Conservation (phyloP, 2,797 vertebrate genomes). For the Sebastes baramenuke region DNA sequence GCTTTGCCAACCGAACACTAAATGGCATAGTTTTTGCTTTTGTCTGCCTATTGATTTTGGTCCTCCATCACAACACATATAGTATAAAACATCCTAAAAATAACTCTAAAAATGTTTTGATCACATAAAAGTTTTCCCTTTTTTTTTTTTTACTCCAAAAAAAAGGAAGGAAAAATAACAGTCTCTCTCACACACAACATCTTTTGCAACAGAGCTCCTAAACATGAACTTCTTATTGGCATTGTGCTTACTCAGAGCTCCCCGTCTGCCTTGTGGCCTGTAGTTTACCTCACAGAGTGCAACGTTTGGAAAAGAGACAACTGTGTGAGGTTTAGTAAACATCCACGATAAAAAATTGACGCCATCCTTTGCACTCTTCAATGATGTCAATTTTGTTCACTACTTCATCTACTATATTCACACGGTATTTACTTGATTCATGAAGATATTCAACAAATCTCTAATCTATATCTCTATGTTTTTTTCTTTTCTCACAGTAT, state of each 20-base stretch:
- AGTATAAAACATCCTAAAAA: conserved; percentile 89
- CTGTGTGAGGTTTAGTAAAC: conserved; percentile 79
- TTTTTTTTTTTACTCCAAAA: conserved; percentile 76
- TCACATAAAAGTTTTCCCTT: conserved; percentile 82
- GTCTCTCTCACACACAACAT: conserved; percentile 83
- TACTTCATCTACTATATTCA: conserved; percentile 84
- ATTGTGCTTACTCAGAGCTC: conserved; percentile 80
- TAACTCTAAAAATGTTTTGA: conserved; percentile 84
- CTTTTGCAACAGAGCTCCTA: conserved; percentile 78
- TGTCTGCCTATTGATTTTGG: conserved; percentile 85
- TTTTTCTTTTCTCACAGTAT: conserved; percentile 84
- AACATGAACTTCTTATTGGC: conserved; percentile 76
- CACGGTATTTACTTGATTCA: conserved; percentile 83
- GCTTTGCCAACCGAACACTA: conserved; percentile 80
- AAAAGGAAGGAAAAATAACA: conserved; percentile 81
- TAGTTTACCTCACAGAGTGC: conserved; percentile 75
- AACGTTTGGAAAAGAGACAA: conserved; percentile 74
- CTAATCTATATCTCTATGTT: conserved; percentile 79
- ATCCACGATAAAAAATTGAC: conserved; percentile 77
- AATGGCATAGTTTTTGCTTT: conserved; percentile 85
- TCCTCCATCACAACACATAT: conserved; percentile 85
- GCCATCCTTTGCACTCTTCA: conserved; percentile 71
- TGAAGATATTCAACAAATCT: conserved; percentile 83
- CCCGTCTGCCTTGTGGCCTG: conserved; percentile 57
- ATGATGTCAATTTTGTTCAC: conserved; percentile 78